Evolutionary conservation across 2,113 vertebrate genomes (phyloP).

Genomic region (Lichenostomus cassidix): DNA sequence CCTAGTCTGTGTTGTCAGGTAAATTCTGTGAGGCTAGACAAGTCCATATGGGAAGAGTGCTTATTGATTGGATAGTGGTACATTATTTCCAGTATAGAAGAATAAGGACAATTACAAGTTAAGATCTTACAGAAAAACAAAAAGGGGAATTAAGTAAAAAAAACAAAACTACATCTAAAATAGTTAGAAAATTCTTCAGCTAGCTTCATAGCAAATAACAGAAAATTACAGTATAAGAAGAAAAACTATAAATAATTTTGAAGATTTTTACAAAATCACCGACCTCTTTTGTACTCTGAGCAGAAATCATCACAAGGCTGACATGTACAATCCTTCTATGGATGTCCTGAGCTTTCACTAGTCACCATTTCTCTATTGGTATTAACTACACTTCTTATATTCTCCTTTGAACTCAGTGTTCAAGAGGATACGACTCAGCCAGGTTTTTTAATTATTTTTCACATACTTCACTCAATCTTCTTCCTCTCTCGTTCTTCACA

Average conservation of each 20-base stretch:
- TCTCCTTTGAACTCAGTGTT: background rate
- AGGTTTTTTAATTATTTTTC: background rate
- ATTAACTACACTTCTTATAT: background rate
- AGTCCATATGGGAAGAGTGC: background rate
- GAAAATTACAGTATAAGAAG: background rate
- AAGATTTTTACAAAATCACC: background rate
- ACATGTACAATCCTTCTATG: background rate
- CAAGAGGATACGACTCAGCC: background rate
- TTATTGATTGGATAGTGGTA: background rate
- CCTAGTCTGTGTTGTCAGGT: background rate
- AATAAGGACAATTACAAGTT: background rate
- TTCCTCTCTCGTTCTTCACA: background rate
- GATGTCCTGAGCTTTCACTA: background rate
- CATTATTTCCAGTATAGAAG: background rate
- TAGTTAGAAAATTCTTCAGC: background rate
- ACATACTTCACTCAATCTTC: background rate
- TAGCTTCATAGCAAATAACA: background rate
- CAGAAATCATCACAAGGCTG: background rate
- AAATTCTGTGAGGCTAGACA: background rate
- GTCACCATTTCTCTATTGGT: background rate
- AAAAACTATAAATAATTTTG: background rate
- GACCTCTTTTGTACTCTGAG: background rate
- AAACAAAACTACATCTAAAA: background rate
- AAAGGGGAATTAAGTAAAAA: background rate
- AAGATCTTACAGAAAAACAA: background rate